Evolutionary conservation across 2,113 vertebrate genomes (phyloP).

Genomic region (Rhabdomys dilectus): DNA sequence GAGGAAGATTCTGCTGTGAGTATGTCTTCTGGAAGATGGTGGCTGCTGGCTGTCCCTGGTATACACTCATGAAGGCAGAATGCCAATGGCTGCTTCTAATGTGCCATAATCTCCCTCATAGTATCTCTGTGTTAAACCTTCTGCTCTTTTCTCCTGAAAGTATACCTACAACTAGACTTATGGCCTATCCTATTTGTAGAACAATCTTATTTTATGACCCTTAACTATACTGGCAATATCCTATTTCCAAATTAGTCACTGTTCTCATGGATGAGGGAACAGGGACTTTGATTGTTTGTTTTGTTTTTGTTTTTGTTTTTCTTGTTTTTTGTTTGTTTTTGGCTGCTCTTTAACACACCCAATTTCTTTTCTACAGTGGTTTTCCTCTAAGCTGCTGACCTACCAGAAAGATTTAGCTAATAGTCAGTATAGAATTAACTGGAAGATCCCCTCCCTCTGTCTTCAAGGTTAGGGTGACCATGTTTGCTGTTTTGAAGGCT

Average conservation of each 20-base stretch:
- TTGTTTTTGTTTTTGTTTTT: background rate
- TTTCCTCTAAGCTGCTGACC: conserved; percentile 11
- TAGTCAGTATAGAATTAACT: conserved; percentile 65
- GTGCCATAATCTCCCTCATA: background rate
- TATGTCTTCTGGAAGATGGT: background rate
- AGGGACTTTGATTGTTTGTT: background rate
- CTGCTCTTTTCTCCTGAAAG: background rate
- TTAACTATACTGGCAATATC: background rate
- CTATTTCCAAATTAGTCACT: background rate
- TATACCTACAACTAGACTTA: background rate
- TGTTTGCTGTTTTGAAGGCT: background rate
- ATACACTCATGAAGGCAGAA: background rate
- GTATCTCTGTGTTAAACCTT: background rate
- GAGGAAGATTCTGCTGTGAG: background rate
- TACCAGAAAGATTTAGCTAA: conserved; percentile 60
- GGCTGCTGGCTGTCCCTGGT: background rate
- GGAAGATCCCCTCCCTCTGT: conserved; percentile 56
- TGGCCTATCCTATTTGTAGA: background rate
- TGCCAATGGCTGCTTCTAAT: background rate
- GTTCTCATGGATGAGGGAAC: background rate
- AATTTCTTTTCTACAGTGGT: background rate
- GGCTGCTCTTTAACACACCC: background rate
- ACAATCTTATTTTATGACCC: background rate
- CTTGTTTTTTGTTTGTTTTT: background rate
- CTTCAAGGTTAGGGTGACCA: conserved; percentile 40